Percentiles rank a stretch among this genome's conserved stretches.
These are phyloP conservation scores for Mythimna vitellina DNA, from an alignment of 2,888 invertebrate species.

Conservation along the genomic window DNA sequence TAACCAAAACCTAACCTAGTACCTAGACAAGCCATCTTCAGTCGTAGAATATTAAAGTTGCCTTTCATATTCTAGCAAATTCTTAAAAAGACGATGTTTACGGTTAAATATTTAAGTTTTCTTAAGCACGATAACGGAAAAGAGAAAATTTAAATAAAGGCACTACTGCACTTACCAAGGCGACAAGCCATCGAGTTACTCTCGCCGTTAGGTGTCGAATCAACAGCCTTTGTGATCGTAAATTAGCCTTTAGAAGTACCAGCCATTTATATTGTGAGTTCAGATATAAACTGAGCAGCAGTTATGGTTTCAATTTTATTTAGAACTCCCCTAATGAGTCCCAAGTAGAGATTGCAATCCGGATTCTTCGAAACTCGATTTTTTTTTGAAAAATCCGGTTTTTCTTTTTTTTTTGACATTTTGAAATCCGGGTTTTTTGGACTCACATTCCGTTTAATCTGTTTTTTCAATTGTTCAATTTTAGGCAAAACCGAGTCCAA, in stretches of 20 bases:
- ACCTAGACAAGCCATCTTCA: not conserved
- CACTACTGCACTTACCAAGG: conserved; percentile 22
- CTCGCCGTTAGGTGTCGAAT: conserved; percentile 5
- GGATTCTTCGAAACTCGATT: too few relatives aligned
- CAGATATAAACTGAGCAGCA: conserved; percentile 4
- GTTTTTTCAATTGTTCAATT: too few relatives aligned
- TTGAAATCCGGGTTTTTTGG: too few relatives aligned
- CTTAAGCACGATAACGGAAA: conserved; percentile 1
- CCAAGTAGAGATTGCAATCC: too few relatives aligned
- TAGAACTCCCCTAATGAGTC: not conserved
- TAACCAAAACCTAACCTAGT: not conserved
- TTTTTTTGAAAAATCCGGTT: too few relatives aligned
- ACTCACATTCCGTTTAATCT: too few relatives aligned
- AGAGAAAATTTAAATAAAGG: conserved; percentile 15
- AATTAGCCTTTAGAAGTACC: conserved; percentile 13
- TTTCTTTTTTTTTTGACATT: too few relatives aligned
- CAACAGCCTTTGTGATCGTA: conserved; percentile 32
- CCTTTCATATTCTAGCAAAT: not conserved
- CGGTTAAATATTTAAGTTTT: conserved; percentile 4
- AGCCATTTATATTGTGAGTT: conserved; percentile 8
- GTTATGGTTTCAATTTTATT: conserved; percentile 15
- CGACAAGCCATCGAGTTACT: not conserved
- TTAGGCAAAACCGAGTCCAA: too few relatives aligned
- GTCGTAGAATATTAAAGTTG: not conserved
- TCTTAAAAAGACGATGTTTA: not conserved